Evolutionary conservation across 2,113 vertebrate species (phyloP), one percentile per base, ranked within the genome.

Genomic region (Chloropsis hardwickii): DNA sequence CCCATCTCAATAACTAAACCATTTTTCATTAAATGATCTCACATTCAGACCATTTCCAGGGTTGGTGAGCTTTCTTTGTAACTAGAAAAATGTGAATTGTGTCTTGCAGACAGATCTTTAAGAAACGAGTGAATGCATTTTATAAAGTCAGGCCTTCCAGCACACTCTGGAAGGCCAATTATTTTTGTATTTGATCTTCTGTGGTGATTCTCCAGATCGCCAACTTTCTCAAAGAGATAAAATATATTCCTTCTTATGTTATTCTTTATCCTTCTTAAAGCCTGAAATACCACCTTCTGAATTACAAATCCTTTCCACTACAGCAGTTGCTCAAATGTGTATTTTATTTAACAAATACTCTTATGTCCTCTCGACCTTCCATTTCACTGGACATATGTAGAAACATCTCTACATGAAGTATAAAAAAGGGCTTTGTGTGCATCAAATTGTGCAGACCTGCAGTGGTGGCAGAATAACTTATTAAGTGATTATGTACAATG

Each of bases 251-350:
- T 45, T 88, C 39, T 86, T 48, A 66, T 70, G 57, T 45, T 86
- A 89, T 78, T 89, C 25, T 92, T 93, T 91, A 87, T 91, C 78
- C 76, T 86, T 77, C 79, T 79, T 81, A 88, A 95, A 67, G 57
- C 54, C 48, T 64, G 42, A 88, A 96, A 95, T 51, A 51, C 39
- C 22, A 39, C 84, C 53, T 79, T 81, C 80, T 90, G 86, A 88
- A 80, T 85, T 91, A 72, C 77, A 77, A 90, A 90, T 88, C n/a
- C 40, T 62, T 87, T 79, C 76, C 44, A 58, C 21, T 60, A 37
- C 69, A 94, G 21, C n/a, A 58, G 50, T 77, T 80, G 19, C 39
- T 86, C 62, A 83, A 83, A 73, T 13, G 15, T 25, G 6, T 24
- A 28, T 78, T 92, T 90, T 92, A 82, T 93, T 86, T 88, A 58